Base-by-base conservation (phyloP, 2,113 vertebrate genomes). In the Taxidea taxus region DNA sequence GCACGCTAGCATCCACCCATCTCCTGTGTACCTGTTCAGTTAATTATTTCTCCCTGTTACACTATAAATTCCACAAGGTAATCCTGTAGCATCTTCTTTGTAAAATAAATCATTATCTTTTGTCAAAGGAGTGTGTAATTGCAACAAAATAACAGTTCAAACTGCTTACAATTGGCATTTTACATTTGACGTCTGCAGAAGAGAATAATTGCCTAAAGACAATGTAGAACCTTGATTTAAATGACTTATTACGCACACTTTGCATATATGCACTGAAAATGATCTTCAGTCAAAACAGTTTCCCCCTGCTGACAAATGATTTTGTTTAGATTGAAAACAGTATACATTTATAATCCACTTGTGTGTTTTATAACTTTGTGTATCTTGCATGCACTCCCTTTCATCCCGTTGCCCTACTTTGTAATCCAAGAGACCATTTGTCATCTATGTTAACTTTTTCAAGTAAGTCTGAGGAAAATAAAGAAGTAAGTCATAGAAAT, bases 201-300 rank as follows among this genome's bases (percentile, higher is more conserved):
- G 93, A 98, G 98, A 98, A 98, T 98, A 98, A 98, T 97, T 98
- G 97, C 97, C 97, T 98, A 94, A 98, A 98, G 97, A 98, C 97
- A 98, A 98, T 90, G 84, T 94, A 96, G 96, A 98, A 89, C 96
- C 97, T 97, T 98, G 96, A 98, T 98, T 98, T 98, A 98, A 97
- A 98, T 98, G 96, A 98, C 88, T 98, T 98, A 95, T 98, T 98
- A 97, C 93, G 95, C 93, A 97, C 60, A 94, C 68, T 96, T 34
- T 60, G 18, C 95, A 44, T 72, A 92, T 96, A 96, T 95, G 92
- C 66, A 93, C 80, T 15, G 12, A 97, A 96, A 98, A 97, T 95
- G 98, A 90, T 54, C 77, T 95, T 89, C 94, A 47, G 20, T 96
- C 93, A 97, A 90, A 92, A 90, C 95, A 90, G 77, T 82, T 97